Conservation (phyloP, 1,140 invertebrate species). For the Drosophila arizonae region DNA sequence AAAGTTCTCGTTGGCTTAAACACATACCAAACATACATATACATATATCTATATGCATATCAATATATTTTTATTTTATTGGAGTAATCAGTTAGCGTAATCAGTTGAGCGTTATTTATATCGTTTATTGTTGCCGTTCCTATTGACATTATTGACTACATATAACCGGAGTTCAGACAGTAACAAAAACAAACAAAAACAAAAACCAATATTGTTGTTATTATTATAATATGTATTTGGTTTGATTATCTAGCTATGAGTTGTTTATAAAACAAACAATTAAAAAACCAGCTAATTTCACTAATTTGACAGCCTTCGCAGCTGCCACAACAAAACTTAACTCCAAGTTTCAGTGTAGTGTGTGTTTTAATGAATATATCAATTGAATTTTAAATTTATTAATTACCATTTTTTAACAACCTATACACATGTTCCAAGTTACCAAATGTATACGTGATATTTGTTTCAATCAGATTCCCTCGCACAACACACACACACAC, state of each 20-base stretch:
- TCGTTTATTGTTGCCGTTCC: constrained; percentile 57
- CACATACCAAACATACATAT: constrained; percentile 18
- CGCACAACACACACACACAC: constrained; percentile 61
- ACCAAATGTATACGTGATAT: constrained; percentile 27
- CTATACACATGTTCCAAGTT: constrained; percentile 81
- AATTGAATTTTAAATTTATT: constrained; percentile 44
- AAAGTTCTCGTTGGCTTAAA: constrained; percentile 50
- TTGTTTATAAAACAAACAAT: constrained; percentile 51
- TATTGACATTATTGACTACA: constrained; percentile 12
- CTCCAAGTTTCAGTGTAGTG: constrained; percentile 71
- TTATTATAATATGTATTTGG: constrained; percentile 59
- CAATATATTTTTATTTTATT: constrained; percentile 24
- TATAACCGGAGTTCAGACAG: constrained; percentile 70
- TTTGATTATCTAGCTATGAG: constrained; percentile 63
- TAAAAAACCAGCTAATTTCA: constrained; percentile 69
- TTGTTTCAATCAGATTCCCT: constrained; percentile 49
- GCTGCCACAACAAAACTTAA: constrained; percentile 46
- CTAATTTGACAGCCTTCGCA: constrained; percentile 64
- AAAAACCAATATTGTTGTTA: constrained; percentile 51
- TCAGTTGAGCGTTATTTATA: constrained; percentile 57
- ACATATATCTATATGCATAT: no score
- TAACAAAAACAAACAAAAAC: constrained; percentile 53
- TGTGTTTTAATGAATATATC: constrained; percentile 68
- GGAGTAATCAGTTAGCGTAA: constrained; percentile 53
- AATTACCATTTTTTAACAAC: constrained; percentile 65